Percentiles rank a stretch among this genome's conserved stretches.
Evolutionary conservation across 1,140 invertebrate species (phyloP).

Genomic region (Asobara japonica): DNA sequence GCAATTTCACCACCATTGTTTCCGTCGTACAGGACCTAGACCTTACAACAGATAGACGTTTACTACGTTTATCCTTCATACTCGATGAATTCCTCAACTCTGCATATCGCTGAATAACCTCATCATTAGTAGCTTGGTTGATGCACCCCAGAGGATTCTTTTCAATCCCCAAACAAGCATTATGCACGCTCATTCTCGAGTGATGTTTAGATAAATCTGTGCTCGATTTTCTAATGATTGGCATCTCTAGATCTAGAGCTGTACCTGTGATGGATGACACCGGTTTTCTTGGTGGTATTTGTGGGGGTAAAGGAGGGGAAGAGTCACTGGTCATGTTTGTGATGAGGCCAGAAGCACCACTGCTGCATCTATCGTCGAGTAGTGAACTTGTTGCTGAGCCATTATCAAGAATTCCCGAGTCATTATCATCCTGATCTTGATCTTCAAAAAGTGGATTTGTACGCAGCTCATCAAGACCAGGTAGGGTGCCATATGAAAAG

Average conservation of each 20-base stretch:
- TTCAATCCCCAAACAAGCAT: constrained; percentile 41
- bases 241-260: constrained; percentile 59
- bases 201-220: constrained; percentile 1
- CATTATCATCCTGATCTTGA: constrained; percentile 74
- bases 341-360: constrained; percentile 69
- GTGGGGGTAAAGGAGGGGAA: constrained; percentile 47
- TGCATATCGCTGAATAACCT: constrained; percentile 31
- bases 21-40: constrained; percentile 63
- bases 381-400: constrained; percentile 76
- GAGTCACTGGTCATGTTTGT: constrained; percentile 57
- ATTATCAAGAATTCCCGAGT: constrained; percentile 80
- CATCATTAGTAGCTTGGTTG: constrained; percentile 33
- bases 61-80: constrained; percentile 61
- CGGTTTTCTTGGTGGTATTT: constrained; percentile 51
- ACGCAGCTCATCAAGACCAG: constrained; percentile 77
- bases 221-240: constrained; percentile 38
- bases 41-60: constrained; percentile 63
- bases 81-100: constrained; percentile 5
- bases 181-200: constrained; percentile 29
- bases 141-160: constrained; percentile 37
- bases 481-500: constrained; percentile 80
- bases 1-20: constrained; percentile 75
- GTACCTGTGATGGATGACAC: constrained; percentile 34
- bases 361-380: constrained; percentile 72
- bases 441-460: constrained; percentile 73